Conservation (phyloP, 2,797 vertebrate species). For the Acanthurus tractus region DNA sequence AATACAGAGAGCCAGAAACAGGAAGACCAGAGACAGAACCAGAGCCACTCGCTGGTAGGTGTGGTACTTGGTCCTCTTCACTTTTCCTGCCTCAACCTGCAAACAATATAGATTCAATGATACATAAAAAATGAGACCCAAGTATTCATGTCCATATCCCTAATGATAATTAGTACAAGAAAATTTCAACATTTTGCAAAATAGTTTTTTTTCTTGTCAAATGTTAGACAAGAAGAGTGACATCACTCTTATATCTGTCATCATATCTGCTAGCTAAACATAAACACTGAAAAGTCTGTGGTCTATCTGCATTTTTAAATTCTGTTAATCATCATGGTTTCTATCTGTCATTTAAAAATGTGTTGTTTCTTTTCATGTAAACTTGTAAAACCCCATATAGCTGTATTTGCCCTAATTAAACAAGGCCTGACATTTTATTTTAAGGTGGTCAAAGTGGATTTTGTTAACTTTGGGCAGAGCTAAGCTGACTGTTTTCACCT, state of each 20-base stretch:
- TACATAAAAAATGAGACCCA: background rate
- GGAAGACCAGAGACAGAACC: constrained; percentile 83
- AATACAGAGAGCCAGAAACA: constrained; percentile 87
- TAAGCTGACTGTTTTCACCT: too few species aligned
- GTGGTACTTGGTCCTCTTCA: constrained; percentile 80
- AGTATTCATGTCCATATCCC: background rate
- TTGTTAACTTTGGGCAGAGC: too few species aligned
- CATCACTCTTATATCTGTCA: background rate
- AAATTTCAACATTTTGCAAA: background rate
- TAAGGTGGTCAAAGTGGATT: too few species aligned
- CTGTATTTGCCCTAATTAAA: too few species aligned
- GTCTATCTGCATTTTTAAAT: background rate
- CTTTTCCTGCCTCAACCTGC: constrained; percentile 89
- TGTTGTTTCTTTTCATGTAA: too few species aligned
- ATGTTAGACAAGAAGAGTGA: background rate
- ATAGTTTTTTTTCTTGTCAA: background rate
- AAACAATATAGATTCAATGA: constrained; percentile 36
- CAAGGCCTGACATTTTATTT: too few species aligned
- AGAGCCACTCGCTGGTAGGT: constrained; percentile 87
- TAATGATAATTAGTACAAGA: background rate
- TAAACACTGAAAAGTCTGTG: background rate
- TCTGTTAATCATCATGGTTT: background rate
- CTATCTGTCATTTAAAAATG: too few species aligned
- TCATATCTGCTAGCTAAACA: background rate
- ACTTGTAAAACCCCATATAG: too few species aligned